phyloP scores from a whole-genome alignment of 2,113 vertebrate genomes.

The Edolisoma coerulescens region DNA sequence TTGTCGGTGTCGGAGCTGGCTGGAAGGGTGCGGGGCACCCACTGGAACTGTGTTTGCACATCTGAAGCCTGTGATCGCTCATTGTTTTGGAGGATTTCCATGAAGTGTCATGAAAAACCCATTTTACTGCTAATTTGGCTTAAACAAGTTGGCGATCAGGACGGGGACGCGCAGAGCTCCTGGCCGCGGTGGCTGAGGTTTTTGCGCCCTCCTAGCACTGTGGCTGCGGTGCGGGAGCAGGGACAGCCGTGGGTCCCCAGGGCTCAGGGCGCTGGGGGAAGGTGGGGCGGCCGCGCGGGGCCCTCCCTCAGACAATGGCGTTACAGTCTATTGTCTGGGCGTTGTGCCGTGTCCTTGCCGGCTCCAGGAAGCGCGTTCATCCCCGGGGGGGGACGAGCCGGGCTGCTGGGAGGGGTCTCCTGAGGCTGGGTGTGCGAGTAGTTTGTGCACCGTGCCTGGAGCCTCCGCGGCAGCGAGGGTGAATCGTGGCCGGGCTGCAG shows the following conservation, averaged over 20 bases:
- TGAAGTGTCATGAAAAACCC: background rate
- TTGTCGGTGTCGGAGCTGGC: background rate
- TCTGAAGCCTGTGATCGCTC: background rate
- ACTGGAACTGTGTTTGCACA: background rate
- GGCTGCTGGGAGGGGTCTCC: background rate
- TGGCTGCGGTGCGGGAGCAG: background rate
- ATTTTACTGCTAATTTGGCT: constrained; percentile 43
- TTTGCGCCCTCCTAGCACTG: background rate
- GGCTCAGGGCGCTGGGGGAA: background rate
- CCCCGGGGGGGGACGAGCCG: background rate
- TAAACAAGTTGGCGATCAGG: background rate
- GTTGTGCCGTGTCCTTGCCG: background rate
- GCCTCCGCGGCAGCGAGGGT: background rate
- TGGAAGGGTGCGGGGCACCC: background rate
- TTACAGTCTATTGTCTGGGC: constrained; percentile 34
- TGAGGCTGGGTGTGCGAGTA: fast-evolving
- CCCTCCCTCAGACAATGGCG: constrained; percentile 25
- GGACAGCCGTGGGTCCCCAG: background rate
- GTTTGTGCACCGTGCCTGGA: background rate
- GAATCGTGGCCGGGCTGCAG: background rate
- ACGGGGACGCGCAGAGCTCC: background rate
- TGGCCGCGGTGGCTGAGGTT: background rate
- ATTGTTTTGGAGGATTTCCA: constrained; percentile 1
- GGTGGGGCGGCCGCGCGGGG: background rate
- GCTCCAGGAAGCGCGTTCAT: background rate